These are phyloP conservation scores for Malurus alboscapulatus DNA, from an alignment of 2,113 vertebrate genomes.

Conservation along the genomic window DNA sequence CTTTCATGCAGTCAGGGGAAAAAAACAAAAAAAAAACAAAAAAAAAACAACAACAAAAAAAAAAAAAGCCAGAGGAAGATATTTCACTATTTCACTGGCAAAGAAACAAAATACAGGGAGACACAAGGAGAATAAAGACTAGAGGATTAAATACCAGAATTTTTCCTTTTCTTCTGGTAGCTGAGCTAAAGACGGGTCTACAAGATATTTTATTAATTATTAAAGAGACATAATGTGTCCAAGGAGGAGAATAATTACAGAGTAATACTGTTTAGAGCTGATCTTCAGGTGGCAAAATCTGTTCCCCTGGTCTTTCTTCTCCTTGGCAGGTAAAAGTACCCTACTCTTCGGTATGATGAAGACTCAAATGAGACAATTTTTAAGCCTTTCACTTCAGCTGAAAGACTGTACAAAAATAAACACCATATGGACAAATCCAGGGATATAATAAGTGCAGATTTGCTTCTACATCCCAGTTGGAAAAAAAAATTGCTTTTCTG, in stretches of 20 bases:
- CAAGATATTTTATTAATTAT: not conserved
- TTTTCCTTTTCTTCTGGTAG: not conserved
- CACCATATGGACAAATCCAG: fast-evolving
- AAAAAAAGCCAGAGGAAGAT: not conserved
- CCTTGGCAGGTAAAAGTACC: not conserved
- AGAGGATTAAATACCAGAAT: not conserved
- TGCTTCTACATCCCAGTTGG: not conserved
- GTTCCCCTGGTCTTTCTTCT: not conserved
- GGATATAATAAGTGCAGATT: not conserved
- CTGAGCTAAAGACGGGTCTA: not conserved
- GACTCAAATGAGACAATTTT: not conserved
- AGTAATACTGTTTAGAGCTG: not conserved
- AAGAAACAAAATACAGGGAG: not conserved
- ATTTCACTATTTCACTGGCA: not conserved
- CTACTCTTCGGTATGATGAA: not conserved
- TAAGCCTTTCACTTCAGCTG: not conserved
- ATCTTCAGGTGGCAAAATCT: not conserved
- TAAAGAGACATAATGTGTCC: not conserved
- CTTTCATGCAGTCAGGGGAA: not conserved
- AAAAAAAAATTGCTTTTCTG: not conserved
- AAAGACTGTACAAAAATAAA: not conserved
- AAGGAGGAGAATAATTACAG: not conserved
- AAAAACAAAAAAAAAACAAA: no score
- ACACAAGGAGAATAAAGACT: not conserved
- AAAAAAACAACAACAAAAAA: no score